Conservation (phyloP, 2,113 vertebrate species). For the Chelonoidis abingdonii region DNA sequence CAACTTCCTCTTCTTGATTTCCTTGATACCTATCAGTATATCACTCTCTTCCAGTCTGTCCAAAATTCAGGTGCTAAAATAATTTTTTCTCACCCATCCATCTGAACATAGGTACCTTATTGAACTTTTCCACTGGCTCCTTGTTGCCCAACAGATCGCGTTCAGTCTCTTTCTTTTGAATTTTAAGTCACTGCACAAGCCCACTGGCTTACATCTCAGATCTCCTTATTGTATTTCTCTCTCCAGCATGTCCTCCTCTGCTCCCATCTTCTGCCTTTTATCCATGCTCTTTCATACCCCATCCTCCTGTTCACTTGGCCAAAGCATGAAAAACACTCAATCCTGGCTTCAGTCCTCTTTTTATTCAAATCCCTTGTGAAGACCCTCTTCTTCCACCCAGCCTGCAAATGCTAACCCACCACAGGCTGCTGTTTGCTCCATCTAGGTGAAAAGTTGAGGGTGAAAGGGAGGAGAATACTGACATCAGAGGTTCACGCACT, state of each 20-base stretch:
- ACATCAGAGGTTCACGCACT: not conserved
- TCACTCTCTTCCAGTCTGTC: not conserved
- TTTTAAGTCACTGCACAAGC: too few species aligned
- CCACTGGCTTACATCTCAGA: not conserved
- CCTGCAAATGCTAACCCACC: not conserved
- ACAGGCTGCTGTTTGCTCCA: not conserved
- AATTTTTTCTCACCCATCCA: not conserved
- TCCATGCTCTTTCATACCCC: not conserved
- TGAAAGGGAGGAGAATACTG: not conserved
- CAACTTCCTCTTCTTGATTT: not conserved
- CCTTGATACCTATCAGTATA: not conserved
- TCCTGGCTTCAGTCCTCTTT: not conserved
- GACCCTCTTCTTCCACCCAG: not conserved
- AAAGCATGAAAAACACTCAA: not conserved
- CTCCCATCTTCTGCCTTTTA: not conserved
- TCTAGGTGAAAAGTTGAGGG: not conserved
- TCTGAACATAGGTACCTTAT: not conserved
- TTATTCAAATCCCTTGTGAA: not conserved
- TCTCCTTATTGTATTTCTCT: not conserved
- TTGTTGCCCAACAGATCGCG: not conserved
- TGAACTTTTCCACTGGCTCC: not conserved
- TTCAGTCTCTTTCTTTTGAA: not conserved
- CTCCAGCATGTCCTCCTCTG: not conserved
- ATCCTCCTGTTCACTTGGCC: not conserved
- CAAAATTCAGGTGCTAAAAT: not conserved